Evolutionary conservation across 2,888 invertebrate genomes (phyloP).

Genomic region (Hyposoter dolosus): DNA sequence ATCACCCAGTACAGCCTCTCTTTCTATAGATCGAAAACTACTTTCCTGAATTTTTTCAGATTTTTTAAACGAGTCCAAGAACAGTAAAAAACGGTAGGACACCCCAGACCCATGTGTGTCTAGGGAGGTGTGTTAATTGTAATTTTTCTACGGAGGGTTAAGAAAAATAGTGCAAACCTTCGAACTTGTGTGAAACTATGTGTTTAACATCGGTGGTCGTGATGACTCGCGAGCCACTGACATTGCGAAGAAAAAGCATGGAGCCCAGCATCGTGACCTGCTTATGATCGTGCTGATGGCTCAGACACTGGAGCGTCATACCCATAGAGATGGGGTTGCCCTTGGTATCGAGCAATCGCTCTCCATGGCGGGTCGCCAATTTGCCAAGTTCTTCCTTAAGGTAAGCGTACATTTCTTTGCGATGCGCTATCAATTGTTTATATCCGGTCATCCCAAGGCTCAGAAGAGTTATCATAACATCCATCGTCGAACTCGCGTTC

Average conservation of each 20-base stretch:
- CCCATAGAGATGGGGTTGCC: slow-evolving; percentile 91
- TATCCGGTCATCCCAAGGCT: slow-evolving; percentile 89
- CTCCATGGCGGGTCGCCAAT: slow-evolving; percentile 87
- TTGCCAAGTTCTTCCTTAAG: slow-evolving; percentile 86
- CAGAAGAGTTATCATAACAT: slow-evolving; percentile 91
- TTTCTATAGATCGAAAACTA: too few species aligned
- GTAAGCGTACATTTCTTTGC: slow-evolving; percentile 88
- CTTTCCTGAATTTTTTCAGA: too few species aligned
- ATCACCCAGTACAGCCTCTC: too few species aligned
- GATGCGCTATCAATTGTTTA: slow-evolving; percentile 86
- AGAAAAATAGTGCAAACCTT: slow-evolving; percentile 83
- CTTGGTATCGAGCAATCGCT: slow-evolving; percentile 87
- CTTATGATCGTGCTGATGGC: slow-evolving; percentile 83
- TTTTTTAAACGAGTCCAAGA: too few species aligned
- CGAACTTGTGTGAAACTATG: slow-evolving; percentile 87
- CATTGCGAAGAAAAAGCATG: slow-evolving; percentile 90
- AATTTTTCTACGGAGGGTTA: too few species aligned
- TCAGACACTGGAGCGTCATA: slow-evolving; percentile 82
- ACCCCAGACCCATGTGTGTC: too few species aligned
- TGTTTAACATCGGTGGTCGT: slow-evolving; percentile 86
- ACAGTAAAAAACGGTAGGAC: too few species aligned
- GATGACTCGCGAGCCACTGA: slow-evolving; percentile 90
- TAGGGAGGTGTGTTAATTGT: too few species aligned
- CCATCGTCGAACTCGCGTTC: slow-evolving; percentile 89
- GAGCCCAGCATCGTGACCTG: slow-evolving; percentile 89